Evolutionary conservation across 2,888 invertebrate species (phyloP).

Genomic region (Drosophila anomalipes): DNA sequence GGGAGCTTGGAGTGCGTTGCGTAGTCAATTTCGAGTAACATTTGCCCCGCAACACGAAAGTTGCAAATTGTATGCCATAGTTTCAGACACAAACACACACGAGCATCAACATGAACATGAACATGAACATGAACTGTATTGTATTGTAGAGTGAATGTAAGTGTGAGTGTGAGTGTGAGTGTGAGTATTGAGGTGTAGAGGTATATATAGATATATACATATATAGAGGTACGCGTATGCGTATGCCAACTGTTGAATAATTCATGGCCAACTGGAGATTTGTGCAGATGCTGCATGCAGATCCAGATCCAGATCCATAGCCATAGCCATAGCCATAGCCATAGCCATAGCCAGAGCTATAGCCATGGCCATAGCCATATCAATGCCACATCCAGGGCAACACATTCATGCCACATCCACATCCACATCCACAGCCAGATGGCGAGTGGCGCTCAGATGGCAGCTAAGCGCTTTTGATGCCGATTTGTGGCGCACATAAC

Average conservation of each 20-base stretch:
- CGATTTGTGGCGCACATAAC: slow-evolving; percentile 76
- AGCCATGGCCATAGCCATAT: not conserved
- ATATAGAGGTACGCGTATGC: slow-evolving; percentile 17
- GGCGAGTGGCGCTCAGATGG: slow-evolving; percentile 47
- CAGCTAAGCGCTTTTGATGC: slow-evolving; percentile 74
- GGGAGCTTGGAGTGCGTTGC: slow-evolving; percentile 1
- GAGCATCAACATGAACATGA: not conserved
- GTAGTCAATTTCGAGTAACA: slow-evolving; percentile 58
- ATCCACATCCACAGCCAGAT: not conserved
- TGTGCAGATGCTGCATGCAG: slow-evolving; percentile 67
- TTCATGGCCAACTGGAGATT: slow-evolving; percentile 80
- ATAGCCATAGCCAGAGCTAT: not conserved
- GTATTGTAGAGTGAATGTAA: slow-evolving; percentile 8
- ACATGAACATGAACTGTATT: slow-evolving; percentile 7
- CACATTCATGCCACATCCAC: not conserved
- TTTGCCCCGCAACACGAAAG: slow-evolving; percentile 58
- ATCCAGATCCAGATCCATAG: slow-evolving; percentile 48
- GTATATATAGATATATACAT: slow-evolving; percentile 1
- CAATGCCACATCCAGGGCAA: not conserved
- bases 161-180: not conserved
- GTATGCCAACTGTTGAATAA: slow-evolving; percentile 76
- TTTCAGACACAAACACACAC: slow-evolving; percentile 38
- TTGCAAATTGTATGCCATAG: slow-evolving; percentile 76
- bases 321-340: not conserved
- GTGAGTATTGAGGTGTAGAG: not conserved